Base-by-base conservation (phyloP, 1,140 invertebrate genomes). In the Panagrolaimus sp. region DNA sequence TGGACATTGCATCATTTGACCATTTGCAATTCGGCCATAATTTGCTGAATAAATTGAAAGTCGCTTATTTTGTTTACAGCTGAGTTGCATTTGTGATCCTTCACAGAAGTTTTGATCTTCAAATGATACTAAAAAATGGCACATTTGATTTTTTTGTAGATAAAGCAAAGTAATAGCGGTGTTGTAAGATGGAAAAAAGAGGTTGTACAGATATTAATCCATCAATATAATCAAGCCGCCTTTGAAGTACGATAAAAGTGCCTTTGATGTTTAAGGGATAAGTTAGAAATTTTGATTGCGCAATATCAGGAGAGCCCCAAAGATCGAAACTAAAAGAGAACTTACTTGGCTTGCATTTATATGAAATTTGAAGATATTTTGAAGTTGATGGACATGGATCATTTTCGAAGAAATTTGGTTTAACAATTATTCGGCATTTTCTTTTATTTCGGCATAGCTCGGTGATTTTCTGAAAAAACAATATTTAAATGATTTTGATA, bases 91-190 rank as follows among this genome's bases (percentile, higher is more conserved):
- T 20, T 61, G 48, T 11, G 66, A 57, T n/a, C 73, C 76, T 65
- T 78, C 74, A 46, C 76, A 78, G 57, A 77, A 77, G 65, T 77
- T 77, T 64, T 76, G 75, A 62, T 77, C 76, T 23, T 77, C 76
- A 63, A 77, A 77, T 5, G 76, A 76, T 13, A 78, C 75, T 77
- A 47, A 69, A 77, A 74, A 42, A 23, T 14, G 0, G 5, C 27
- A n/a, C 20, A 23, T 68, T 45, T 42, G n/a, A n/a, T n/a, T n/a
- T n/a, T n/a, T n/a, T n/a, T n/a, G n/a, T n/a, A n/a, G n/a, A n/a
- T n/a, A n/a, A n/a, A n/a, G n/a, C n/a, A n/a, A n/a, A n/a, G n/a
- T n/a, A n/a, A n/a, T n/a, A n/a, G n/a, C n/a, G n/a, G n/a, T n/a
- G n/a, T n/a, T n/a, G n/a, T n/a, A n/a, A n/a, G n/a, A n/a, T n/a